phyloP scores from a whole-genome alignment of 2,113 vertebrate species.

The Orthochromis malagaraziensis region DNA sequence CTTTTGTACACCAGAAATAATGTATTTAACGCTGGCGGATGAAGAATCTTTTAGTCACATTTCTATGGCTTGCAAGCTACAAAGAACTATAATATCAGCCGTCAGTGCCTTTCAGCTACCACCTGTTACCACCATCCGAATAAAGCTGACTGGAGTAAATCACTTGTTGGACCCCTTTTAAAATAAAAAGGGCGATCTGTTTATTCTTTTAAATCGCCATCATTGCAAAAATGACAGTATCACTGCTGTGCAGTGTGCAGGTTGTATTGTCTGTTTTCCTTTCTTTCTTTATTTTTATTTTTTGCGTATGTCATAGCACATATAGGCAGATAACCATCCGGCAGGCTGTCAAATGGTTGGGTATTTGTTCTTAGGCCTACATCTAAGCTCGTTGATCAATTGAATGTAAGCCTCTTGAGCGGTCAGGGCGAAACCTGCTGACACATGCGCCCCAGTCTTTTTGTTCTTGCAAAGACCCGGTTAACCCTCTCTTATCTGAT shows the following conservation, averaged over 20 bases:
- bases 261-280: neutral
- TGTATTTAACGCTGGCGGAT: neutral
- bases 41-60: neutral
- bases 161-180: neutral
- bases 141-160: neutral
- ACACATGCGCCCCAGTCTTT: constrained; percentile 69
- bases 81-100: neutral
- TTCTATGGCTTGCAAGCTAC: neutral
- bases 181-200: neutral
- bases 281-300: neutral
- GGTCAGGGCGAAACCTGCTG: constrained; percentile 70
- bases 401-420: constrained; percentile 75
- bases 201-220: neutral
- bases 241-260: neutral
- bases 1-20: neutral
- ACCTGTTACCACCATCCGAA: constrained; percentile 17
- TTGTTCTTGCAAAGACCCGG: constrained; percentile 47
- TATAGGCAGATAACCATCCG: constrained; percentile 30
- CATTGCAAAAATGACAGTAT: neutral
- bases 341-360: constrained; percentile 31
- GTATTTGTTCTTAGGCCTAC: constrained; percentile 61
- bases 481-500: constrained; percentile 21
- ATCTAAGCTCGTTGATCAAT: constrained; percentile 74
- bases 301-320: neutral
- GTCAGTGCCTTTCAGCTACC: neutral